Evolutionary conservation across 2,888 invertebrate species (phyloP), one percentile per base, ranked within the genome.

Genomic region (Drosophila acutilabella): DNA sequence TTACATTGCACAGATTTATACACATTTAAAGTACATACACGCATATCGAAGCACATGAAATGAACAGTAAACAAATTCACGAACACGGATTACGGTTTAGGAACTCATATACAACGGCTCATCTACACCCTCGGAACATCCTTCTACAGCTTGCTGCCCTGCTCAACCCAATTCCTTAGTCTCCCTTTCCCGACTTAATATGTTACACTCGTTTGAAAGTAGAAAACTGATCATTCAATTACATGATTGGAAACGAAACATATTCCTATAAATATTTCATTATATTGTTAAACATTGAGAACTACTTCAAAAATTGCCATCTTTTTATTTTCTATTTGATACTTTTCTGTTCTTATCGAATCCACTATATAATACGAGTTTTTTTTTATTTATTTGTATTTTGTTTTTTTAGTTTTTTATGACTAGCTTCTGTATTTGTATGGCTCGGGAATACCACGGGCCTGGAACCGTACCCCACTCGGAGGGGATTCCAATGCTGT

Each of bases 51-150:
- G 84, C 72, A 86, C 88, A 88, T 82, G 83, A 88, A 86, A 84
- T 78, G 73, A 84, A 87, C 88, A 85, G 75, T 73, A 86, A 87
- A 88, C 88, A 84, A 88, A 82, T 86, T 86, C 84, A 85, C 85
- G 85, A 85, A 86, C 88, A 80, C 84, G 88, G 88, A 84, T 82
- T 86, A 88, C 88, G 82, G 74, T 57, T 77, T 86, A 86, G 85
- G 85, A 86, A 86, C 85, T 87, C 85, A 86, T 81, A 86, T 84
- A 86, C 80, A 82, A 79, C 80, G 82, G 88, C 88, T 85, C 85
- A 81, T 56, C 64, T 8, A 30, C 30, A 4, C 26, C 8, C 30
- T 30, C 30, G 6, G 62, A 42, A 30, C 61, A 42, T 41, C 36
- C 16, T 42, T 20, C 42, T 30, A 26, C 33, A 36, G 0, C 23